Percentiles rank a stretch among this genome's conserved stretches.
These are phyloP conservation scores for Cynopterus brachyotis DNA, from an alignment of 2,113 vertebrate genomes.

Conservation along the genomic window DNA sequence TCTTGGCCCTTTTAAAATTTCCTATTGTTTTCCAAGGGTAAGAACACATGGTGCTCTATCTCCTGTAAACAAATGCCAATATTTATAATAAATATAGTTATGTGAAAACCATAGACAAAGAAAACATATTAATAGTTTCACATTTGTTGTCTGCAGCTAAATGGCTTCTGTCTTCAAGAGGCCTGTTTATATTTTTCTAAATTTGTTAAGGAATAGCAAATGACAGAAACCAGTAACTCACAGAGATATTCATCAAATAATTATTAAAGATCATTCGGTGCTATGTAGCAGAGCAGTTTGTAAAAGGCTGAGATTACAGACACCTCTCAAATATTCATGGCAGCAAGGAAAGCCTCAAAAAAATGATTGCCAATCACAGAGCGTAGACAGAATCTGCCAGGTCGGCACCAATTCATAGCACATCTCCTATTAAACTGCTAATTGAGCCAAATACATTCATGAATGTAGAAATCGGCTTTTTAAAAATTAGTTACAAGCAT, in stretches of 20 bases:
- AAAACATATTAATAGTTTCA: constrained; percentile 15
- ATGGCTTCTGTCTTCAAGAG: not conserved
- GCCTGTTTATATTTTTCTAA: not conserved
- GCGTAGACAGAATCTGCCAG: not conserved
- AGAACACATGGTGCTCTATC: not conserved
- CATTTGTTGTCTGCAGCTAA: constrained; percentile 41
- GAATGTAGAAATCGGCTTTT: constrained; percentile 51
- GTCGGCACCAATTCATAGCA: not conserved
- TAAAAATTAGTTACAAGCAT: too few relatives aligned
- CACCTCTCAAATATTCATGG: not conserved
- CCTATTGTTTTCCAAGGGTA: not conserved
- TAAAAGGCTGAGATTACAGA: constrained; percentile 6
- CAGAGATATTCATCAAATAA: constrained; percentile 14
- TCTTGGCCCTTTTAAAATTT: not conserved
- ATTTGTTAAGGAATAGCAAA: constrained; percentile 23
- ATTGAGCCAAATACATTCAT: constrained; percentile 47
- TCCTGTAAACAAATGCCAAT: not conserved
- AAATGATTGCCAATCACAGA: not conserved
- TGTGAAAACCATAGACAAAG: not conserved
- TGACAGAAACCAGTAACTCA: constrained; percentile 13
- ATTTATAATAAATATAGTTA: constrained; percentile 36
- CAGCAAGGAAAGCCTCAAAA: constrained; percentile 1
- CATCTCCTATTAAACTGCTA: constrained; percentile 18
- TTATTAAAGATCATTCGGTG: constrained; percentile 24
- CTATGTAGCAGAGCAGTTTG: not conserved